phyloP scores from a whole-genome alignment of 2,888 invertebrate species.

The Herminia tarsipennalis region DNA sequence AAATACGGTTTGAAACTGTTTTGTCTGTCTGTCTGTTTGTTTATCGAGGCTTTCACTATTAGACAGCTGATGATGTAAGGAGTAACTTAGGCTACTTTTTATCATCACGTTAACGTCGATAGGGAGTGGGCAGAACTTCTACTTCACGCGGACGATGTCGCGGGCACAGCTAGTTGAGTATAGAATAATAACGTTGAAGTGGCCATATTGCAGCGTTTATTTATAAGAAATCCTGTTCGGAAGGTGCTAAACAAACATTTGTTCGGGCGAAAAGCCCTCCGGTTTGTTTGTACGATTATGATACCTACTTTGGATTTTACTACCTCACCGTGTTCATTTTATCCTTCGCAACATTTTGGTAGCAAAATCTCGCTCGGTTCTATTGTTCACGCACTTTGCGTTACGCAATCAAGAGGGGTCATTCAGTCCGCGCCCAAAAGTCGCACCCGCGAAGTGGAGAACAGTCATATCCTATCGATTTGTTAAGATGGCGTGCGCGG shows the following conservation, averaged over 20 bases:
- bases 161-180: too few relatives aligned
- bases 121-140: too few relatives aligned
- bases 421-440: conserved; percentile 82
- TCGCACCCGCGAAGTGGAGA: conserved; percentile 83
- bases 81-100: too few relatives aligned
- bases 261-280: conserved; percentile 26
- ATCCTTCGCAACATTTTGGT: conserved; percentile 20
- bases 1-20: too few relatives aligned
- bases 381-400: conserved; percentile 62
- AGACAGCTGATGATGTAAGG: too few relatives aligned
- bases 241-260: conserved; percentile 33
- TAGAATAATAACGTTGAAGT: conserved; percentile 4
- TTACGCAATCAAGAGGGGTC: conserved; percentile 80
- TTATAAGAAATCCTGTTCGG: conserved; percentile 29
- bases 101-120: too few relatives aligned
- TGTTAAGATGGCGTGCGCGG: conserved; percentile 85
- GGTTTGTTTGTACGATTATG: conserved; percentile 33
- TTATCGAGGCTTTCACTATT: too few relatives aligned
- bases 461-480: conserved; percentile 87
- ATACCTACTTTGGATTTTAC: conserved; percentile 27
- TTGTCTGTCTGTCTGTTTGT: too few relatives aligned
- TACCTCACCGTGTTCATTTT: conserved; percentile 20
- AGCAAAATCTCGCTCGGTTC: conserved; percentile 36
- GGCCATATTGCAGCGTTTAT: conserved; percentile 14
- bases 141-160: too few relatives aligned